phyloP scores from a whole-genome alignment of 2,888 invertebrate species.

The Branchellion lobata region DNA sequence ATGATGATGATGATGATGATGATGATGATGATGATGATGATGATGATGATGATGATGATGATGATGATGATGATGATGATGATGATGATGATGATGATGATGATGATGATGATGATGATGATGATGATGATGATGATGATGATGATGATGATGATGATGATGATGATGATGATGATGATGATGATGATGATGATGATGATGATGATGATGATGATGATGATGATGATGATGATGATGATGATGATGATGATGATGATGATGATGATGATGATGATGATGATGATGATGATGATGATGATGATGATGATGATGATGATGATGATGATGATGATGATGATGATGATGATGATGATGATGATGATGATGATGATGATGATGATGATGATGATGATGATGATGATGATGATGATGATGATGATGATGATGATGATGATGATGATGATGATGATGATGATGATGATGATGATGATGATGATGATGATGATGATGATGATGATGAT shows the following conservation, averaged over 20 bases:
- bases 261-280: slow-evolving; percentile 27
- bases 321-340: slow-evolving; percentile 43
- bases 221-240: slow-evolving; percentile 41
- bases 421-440: slow-evolving; percentile 4
- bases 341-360: slow-evolving; percentile 40
- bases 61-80: slow-evolving; percentile 39
- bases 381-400: slow-evolving; percentile 45
- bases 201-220: slow-evolving; percentile 30
- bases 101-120: slow-evolving; percentile 39
- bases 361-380: slow-evolving; percentile 23
- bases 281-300: slow-evolving; percentile 15
- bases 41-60: slow-evolving; percentile 40
- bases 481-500: slow-evolving; percentile 31
- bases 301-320: slow-evolving; percentile 40
- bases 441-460: slow-evolving; percentile 8
- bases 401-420: slow-evolving; percentile 17
- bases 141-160: slow-evolving; percentile 30
- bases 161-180: slow-evolving; percentile 41
- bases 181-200: slow-evolving; percentile 39
- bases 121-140: slow-evolving; percentile 36
- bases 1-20: slow-evolving; percentile 32
- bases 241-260: slow-evolving; percentile 46
- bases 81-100: slow-evolving; percentile 31
- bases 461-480: slow-evolving; percentile 13
- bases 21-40: slow-evolving; percentile 32